Conservation (phyloP, 1,140 invertebrate genomes). For the Amyelois transitella region DNA sequence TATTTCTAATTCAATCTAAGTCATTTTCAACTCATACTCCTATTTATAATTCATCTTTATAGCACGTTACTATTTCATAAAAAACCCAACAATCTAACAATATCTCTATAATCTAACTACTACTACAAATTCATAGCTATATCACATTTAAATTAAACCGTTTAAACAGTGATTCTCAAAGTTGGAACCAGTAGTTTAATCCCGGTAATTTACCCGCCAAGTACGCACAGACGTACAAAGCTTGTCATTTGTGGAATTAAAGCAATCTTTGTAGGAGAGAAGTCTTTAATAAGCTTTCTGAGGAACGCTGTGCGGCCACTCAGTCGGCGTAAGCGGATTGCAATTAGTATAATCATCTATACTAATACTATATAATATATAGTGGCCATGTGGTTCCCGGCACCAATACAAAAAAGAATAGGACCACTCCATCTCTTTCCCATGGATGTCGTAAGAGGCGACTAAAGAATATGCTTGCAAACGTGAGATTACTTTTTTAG, state of each 20-base stretch:
- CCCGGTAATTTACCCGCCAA: not conserved
- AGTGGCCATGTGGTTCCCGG: too few relatives aligned
- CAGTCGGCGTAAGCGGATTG: not conserved
- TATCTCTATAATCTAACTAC: not conserved
- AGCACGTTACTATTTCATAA: too few relatives aligned
- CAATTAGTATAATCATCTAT: not conserved
- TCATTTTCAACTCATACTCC: too few relatives aligned
- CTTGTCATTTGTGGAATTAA: conserved; percentile 1
- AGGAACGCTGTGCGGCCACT: not conserved
- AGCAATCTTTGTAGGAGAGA: conserved; percentile 1
- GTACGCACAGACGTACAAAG: not conserved
- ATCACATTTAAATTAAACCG: not conserved
- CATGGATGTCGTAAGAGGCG: too few relatives aligned
- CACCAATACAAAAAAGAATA: too few relatives aligned
- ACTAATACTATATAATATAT: too few relatives aligned
- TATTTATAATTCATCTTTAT: too few relatives aligned
- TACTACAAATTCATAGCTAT: not conserved
- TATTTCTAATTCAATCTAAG: too few relatives aligned
- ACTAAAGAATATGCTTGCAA: too few relatives aligned
- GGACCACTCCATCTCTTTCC: too few relatives aligned
- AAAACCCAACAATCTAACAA: not conserved
- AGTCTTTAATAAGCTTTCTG: not conserved
- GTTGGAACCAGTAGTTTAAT: not conserved
- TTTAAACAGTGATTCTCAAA: not conserved
- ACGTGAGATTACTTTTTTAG: too few relatives aligned